These are phyloP conservation scores for Hydropotes inermis DNA, from an alignment of 2,113 vertebrate species.

Conservation along the genomic window DNA sequence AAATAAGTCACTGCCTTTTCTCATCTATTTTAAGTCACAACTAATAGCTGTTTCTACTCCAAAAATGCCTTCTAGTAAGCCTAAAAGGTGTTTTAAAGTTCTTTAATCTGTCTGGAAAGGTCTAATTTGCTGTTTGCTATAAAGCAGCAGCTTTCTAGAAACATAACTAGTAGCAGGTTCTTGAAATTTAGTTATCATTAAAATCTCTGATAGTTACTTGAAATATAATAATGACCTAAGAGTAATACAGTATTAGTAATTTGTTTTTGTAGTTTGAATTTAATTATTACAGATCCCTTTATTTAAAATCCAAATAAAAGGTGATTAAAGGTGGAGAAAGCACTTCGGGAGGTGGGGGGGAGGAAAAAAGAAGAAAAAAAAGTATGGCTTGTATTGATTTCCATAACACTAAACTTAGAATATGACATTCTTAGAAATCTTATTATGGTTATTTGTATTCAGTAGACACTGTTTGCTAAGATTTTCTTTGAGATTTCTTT, in stretches of 20 bases:
- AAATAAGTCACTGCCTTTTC: neutral
- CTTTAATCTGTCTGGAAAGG: neutral
- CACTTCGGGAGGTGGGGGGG: neutral
- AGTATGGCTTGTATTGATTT: neutral
- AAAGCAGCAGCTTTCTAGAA: neutral
- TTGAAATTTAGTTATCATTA: constrained; percentile 16
- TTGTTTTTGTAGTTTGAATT: constrained; percentile 28
- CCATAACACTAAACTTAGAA: neutral
- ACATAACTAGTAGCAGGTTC: neutral
- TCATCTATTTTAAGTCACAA: constrained; percentile 9
- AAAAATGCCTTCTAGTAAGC: neutral
- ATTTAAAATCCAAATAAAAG: neutral
- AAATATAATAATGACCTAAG: constrained; percentile 4
- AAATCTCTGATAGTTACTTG: constrained; percentile 28
- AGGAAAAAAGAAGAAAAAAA: neutral
- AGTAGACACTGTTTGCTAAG: constrained; percentile 1
- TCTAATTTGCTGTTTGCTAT: neutral
- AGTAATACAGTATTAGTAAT: neutral
- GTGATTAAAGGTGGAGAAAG: neutral
- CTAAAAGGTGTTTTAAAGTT: neutral
- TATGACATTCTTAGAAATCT: neutral
- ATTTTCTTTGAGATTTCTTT: constrained; percentile 36
- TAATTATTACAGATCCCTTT: neutral
- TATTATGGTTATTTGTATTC: neutral
- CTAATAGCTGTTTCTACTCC: neutral